A percentile compares a stretch with the other conserved stretches of the same genome.
These are phyloP conservation scores for Gryon sp. DNA, from an alignment of 1,140 invertebrate species.

Conservation along the genomic window DNA sequence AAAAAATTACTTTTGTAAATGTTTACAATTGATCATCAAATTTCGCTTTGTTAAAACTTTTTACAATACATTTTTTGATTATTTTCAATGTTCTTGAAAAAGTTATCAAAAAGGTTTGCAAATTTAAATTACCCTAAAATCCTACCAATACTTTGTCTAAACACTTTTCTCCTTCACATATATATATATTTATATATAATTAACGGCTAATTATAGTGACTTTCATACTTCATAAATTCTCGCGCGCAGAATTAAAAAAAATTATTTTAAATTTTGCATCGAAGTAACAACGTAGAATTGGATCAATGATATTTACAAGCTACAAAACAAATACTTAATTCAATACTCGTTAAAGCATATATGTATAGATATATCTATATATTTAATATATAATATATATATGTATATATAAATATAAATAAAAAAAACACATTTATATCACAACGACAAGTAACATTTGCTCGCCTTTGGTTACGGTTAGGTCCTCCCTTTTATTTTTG, in stretches of 20 bases:
- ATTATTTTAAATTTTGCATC: no score
- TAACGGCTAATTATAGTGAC: slow-evolving; percentile 10
- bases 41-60: no score
- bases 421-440: slow-evolving; percentile 66
- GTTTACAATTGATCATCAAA: no score
- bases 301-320: slow-evolving; percentile 44
- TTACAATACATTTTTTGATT: no score
- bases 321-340: no score
- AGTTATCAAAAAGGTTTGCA: no score
- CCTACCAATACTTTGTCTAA: no score
- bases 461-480: slow-evolving; percentile 67
- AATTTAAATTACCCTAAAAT: no score
- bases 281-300: slow-evolving; percentile 50
- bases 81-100: no score
- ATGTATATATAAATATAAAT: slow-evolving; percentile 58
- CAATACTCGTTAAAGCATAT: slow-evolving; percentile 46
- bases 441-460: slow-evolving; percentile 68
- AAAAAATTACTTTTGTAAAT: no score
- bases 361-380: slow-evolving; percentile 29
- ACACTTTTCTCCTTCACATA: no score
- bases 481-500: slow-evolving; percentile 13
- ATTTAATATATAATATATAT: slow-evolving; percentile 34
- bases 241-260: slow-evolving; percentile 28
- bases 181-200: no score
- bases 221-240: slow-evolving; percentile 19